Percentiles rank a stretch among this genome's conserved stretches.
These are phyloP conservation scores for Premnoplex brunnescens DNA, from an alignment of 2,797 vertebrate genomes.

Conservation along the genomic window DNA sequence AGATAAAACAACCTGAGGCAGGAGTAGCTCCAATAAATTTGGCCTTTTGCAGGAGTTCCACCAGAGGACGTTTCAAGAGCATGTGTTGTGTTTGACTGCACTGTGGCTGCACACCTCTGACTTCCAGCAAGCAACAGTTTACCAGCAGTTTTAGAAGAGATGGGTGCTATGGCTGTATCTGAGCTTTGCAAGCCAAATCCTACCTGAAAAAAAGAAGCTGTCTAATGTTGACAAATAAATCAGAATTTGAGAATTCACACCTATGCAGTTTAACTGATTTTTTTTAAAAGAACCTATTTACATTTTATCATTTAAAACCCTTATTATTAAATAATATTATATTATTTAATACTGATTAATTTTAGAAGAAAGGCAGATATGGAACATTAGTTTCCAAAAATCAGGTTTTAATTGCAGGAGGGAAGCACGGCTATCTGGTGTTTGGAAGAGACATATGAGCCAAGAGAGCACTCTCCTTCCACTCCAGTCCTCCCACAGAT, in stretches of 20 bases:
- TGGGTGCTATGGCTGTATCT: not conserved
- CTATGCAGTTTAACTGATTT: not conserved
- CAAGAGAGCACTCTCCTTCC: not conserved
- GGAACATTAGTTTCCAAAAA: not conserved
- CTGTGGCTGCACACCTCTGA: not conserved
- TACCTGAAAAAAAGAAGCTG: not conserved
- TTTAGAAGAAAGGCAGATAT: not conserved
- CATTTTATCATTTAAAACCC: not conserved
- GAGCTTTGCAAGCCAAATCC: not conserved
- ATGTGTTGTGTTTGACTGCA: not conserved
- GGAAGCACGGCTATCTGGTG: not conserved
- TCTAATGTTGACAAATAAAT: not conserved
- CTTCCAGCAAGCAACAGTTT: not conserved
- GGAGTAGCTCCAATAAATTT: slow-evolving; percentile 49
- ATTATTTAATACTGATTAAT: not conserved
- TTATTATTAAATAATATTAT: not conserved
- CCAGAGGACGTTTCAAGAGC: slow-evolving; percentile 4
- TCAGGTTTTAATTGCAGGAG: not conserved
- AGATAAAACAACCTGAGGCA: slow-evolving; percentile 5
- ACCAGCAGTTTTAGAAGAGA: not conserved
- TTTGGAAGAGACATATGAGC: not conserved
- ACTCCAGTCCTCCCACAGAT: not conserved
- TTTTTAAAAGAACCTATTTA: not conserved
- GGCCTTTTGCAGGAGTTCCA: slow-evolving; percentile 31
- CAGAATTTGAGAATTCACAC: not conserved